Base-by-base conservation (phyloP, 2,113 vertebrate genomes). In the Cygnus atratus region DNA sequence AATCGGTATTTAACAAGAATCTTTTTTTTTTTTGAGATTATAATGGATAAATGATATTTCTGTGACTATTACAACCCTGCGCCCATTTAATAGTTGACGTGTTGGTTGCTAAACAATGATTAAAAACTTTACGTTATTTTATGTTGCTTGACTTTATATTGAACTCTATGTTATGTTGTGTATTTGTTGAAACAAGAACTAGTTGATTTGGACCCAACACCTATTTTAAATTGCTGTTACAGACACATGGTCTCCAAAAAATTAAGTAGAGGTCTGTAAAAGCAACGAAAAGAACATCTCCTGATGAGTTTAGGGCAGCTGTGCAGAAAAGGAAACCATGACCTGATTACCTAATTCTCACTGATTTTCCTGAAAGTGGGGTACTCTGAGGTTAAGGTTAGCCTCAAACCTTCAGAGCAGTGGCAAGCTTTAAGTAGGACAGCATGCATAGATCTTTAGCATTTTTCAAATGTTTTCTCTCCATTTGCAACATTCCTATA, bases 311-410 rank as follows among this genome's bases (percentile, higher is more conserved):
- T 55, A 84, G 62, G 37, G 66, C 0, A 1, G 54, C 54, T 84
- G 29, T 31, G 74, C 58, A 91, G 81, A 89, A 91, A 91, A 76
- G 35, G 58, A 91, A 96, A 48, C 43, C 48, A 65, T 73, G 89
- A 87, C 87, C 91, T 22, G 57, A 91, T 92, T 95, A 95, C 84
- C 87, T 79, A 79, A 89, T 92, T 95, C 87, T 84, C 72, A 71
- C 41, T 87, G 59, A 61, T 95, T 84, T 84, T 87, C 48, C 71
- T 72, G 82, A 81, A 86, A 94, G 41, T 14, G 15, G 15, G 15
- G 29, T 50, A 62, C 33, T 88, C 54, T 46, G 58, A 85, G 37
- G 44, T 94, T 81, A 88, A 63, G 83, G 87, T 95, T 66, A 80
- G 78, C 48, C 72, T 92, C 50, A 44, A 44, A 74, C 48, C 80